Evolutionary conservation across 2,888 invertebrate genomes (phyloP).

Genomic region (Neoscelio sp.): DNA sequence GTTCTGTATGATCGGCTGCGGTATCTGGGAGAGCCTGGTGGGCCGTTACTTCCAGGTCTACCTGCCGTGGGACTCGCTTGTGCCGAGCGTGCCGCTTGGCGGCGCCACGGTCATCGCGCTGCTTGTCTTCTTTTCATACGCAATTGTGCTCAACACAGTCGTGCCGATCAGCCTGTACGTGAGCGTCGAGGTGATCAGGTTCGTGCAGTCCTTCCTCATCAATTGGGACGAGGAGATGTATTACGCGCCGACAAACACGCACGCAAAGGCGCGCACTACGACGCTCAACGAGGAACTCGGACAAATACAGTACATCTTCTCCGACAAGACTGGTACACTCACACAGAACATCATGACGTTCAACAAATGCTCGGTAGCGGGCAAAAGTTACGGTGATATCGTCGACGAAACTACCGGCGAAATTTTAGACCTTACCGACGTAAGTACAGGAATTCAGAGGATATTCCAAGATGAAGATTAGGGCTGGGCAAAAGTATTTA

Average conservation of each 20-base stretch:
- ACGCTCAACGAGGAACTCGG: constrained; percentile 99
- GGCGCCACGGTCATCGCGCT: constrained; percentile 97
- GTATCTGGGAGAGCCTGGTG: constrained; percentile 98
- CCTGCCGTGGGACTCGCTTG: constrained; percentile 97
- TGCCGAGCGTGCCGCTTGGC: constrained; percentile 91
- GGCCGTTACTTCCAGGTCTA: constrained; percentile 95
- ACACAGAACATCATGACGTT: constrained; percentile 99
- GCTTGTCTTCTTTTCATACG: constrained; percentile 99
- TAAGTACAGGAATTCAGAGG: constrained; percentile 85
- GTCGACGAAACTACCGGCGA: constrained; percentile 95
- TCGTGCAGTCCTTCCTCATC: constrained; percentile 98
- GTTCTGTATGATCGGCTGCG: constrained; percentile 98
- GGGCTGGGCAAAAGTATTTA: no score
- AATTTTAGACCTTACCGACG: constrained; percentile 93
- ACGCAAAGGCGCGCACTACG: constrained; percentile 98
- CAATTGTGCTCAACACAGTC: constrained; percentile 99
- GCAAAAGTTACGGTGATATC: constrained; percentile 95
- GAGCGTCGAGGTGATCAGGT: constrained; percentile 97
- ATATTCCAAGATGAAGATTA: no score
- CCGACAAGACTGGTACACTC: constrained; percentile 99
- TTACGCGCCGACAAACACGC: constrained; percentile 94
- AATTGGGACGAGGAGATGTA: constrained; percentile 99
- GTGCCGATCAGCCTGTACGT: constrained; percentile 99
- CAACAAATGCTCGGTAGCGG: constrained; percentile 98
- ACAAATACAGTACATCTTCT: constrained; percentile 99